Percentiles rank a stretch among this genome's conserved stretches.
Conservation (phyloP, 2,888 invertebrate genomes). For the Pristionchus mayeri region DNA sequence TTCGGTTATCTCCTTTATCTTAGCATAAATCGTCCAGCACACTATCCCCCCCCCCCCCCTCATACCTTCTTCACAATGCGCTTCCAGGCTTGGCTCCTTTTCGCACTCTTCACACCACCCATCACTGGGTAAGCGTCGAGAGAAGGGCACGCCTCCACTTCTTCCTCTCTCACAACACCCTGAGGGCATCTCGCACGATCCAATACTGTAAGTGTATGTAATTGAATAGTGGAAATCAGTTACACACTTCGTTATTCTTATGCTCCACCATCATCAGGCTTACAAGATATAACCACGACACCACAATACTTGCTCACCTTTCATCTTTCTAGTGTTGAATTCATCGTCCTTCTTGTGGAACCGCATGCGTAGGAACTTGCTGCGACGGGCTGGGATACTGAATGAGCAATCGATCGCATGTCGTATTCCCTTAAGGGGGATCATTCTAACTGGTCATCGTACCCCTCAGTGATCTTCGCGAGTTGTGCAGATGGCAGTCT, state of each 20-base stretch:
- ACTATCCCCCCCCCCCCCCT: neutral
- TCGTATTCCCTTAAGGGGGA: neutral
- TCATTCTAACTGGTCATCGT: neutral
- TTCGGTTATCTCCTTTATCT: no score
- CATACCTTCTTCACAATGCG: neutral
- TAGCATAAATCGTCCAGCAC: neutral
- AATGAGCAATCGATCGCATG: neutral
- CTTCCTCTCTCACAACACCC: neutral
- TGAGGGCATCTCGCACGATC: neutral
- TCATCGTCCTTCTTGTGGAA: constrained; percentile 1
- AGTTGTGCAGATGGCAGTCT: neutral
- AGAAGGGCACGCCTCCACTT: neutral
- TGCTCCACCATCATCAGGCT: neutral
- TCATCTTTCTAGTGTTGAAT: neutral
- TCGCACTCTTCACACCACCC: no score
- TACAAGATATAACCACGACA: neutral
- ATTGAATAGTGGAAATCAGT: no score
- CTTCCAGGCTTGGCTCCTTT: neutral
- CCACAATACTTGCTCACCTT: neutral
- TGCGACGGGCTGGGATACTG: neutral
- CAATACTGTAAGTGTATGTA: neutral
- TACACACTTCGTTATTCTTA: no score
- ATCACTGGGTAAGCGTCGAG: no score
- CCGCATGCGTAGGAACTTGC: constrained; percentile 5
- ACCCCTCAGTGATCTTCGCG: neutral